Base-by-base conservation (phyloP, 2,113 vertebrate species). In the Mormyrus iriodes region DNA sequence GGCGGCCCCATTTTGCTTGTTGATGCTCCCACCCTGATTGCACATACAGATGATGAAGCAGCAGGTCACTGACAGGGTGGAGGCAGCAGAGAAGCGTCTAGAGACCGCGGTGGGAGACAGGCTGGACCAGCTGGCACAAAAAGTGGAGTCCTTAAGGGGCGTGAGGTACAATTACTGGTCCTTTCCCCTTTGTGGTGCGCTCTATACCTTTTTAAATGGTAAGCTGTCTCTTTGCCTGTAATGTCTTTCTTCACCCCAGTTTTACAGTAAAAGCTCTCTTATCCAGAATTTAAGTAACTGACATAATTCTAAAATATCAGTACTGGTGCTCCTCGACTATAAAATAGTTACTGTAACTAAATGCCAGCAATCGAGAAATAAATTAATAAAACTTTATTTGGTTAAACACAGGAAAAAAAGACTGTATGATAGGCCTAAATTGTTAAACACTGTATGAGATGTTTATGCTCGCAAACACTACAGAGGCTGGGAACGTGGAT, bases 31-130 rank as follows among this genome's bases (percentile, higher is more conserved):
- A 8, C 35, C 42, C 1, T 10, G 44, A n/a, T 17, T 3, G 15
- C 5, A 1, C 44, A 24, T 7, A 24, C 91, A 97, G 95, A 92
- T 92, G 92, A 93, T 94, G 88, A 95, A 94, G 88, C 94, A 94
- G 89, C 39, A 89, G 88, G 93, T 87, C 49, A 61, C 91, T 90
- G 92, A 93, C 91, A 92, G 92, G 88, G 89, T 92, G 82, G 90
- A 92, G 89, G 76, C 82, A 79, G 92, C 94, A 91, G 92, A 95
- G 90, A 92, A 90, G 27, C 91, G 85, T 73, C 88, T 96, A n/a
- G 84, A 90, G 58, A 92, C 90, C 19, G 88, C 46, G 0, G 35
- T 93, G 76, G 93, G 94, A 90, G 93, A 55, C 7, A 94, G 93
- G 92, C 65, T 92, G 5, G 92, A 90, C 91, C 93, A 73, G 83